Base-by-base conservation (phyloP, 2,888 invertebrate species). In the Smittia aterrima region DNA sequence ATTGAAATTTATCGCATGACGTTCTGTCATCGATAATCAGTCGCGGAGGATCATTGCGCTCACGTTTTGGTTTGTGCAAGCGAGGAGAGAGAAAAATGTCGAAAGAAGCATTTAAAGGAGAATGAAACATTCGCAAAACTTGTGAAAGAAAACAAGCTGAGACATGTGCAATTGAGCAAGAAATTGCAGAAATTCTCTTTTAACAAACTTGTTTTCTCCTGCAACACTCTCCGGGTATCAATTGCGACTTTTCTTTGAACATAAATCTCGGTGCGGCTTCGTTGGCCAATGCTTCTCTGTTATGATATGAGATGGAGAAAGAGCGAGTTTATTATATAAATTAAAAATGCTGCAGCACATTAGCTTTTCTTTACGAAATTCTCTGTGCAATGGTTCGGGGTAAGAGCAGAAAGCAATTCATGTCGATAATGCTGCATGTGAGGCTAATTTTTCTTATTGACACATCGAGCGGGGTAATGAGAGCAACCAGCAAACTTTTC, bases 261-360 rank as follows among this genome's bases (percentile, higher is more conserved):
- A 54, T 41, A 70, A 40, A 38, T 38, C 25, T 53, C 6, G n/a
- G n/a, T n/a, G 27, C 25, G 27, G 70, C 70, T 24, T 54, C 54
- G 32, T 70, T 70, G 47, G 70, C 47, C 54, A 70, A 70, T 70
- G 54, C 20, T 47, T 68, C n/a, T 68, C n/a, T 41, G 54, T 70
- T 70, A 70, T 70, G 70, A 70, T 70, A 70, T 24, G 58, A 47
- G 16, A 27, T 67, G 54, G 70, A 70, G 70, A 70, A 70, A 70
- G 70, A 70, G 25, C 70, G 13, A 54, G 70, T 54, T 70, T 70
- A 70, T 70, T 70, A 70, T 54, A 54, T 70, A 70, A 70, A 70
- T 41, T 2, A 1, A 47, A n/a, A 47, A 9, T 53, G 25, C 32
- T 22, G 27, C 53, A 53, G 13, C 24, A 67, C 20, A 24, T 67